These are phyloP conservation scores for Rhopalosiphum nymphaeae DNA, from an alignment of 2,888 invertebrate genomes.

Conservation along the genomic window DNA sequence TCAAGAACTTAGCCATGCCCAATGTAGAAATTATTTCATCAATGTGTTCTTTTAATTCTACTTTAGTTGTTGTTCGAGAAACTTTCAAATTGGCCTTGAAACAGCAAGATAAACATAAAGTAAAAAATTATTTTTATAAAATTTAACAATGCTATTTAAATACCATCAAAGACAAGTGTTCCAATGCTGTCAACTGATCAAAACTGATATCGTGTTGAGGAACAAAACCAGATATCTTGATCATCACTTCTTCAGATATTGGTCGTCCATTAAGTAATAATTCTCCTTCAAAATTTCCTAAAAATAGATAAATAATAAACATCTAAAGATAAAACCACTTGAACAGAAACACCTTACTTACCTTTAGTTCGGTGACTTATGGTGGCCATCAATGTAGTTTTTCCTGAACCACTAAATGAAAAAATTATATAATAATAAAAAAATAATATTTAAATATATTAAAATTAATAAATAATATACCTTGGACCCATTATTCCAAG, in stretches of 20 bases:
- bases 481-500: conserved; percentile 83
- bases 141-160: conserved; percentile 36
- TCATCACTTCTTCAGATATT: conserved; percentile 77
- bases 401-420: conserved; percentile 79
- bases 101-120: conserved; percentile 32
- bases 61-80: conserved; percentile 71
- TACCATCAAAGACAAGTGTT: conserved; percentile 90
- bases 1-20: conserved; percentile 79
- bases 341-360: conserved; percentile 67
- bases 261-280: conserved; percentile 79
- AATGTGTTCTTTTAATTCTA: conserved; percentile 68
- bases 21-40: conserved; percentile 73
- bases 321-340: not conserved
- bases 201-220: conserved; percentile 88
- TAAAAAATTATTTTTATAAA: conserved; percentile 1
- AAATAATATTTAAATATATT: not conserved
- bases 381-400: conserved; percentile 81
- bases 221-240: conserved; percentile 85
- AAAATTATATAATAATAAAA: not conserved
- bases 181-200: conserved; percentile 82
- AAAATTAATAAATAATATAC: conserved; percentile 70
- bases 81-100: conserved; percentile 82
- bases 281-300: conserved; percentile 77
- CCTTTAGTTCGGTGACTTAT: conserved; percentile 81
- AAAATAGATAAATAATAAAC: not conserved